These are phyloP conservation scores for Panagrolaimus sp. DNA, from an alignment of 1,140 invertebrate species.

Conservation along the genomic window DNA sequence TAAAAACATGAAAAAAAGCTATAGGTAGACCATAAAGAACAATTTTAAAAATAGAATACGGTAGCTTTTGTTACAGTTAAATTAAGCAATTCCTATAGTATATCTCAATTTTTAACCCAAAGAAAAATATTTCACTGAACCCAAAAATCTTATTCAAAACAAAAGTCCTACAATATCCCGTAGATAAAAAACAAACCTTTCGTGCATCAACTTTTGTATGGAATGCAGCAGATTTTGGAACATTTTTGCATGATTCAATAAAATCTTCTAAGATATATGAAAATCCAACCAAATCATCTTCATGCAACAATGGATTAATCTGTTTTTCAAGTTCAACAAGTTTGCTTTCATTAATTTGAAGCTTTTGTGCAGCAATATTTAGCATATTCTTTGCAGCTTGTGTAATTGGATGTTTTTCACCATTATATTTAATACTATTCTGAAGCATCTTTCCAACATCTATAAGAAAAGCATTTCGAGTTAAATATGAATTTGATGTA, in stretches of 20 bases:
- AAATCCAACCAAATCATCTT: conserved; percentile 91
- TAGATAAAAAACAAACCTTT: conserved; percentile 32
- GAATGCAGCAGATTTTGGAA: conserved; percentile 54
- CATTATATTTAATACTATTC: conserved; percentile 68
- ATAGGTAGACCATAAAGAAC: too few species aligned
- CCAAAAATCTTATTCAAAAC: too few species aligned
- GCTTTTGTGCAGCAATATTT: conserved; percentile 62
- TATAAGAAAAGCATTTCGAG: conserved; percentile 75
- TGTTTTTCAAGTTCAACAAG: conserved; percentile 92
- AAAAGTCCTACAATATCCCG: too few species aligned
- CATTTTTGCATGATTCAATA: conserved; percentile 61
- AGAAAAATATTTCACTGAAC: too few species aligned
- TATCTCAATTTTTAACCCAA: too few species aligned
- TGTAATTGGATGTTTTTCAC: conserved; percentile 43
- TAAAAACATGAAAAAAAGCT: too few species aligned
- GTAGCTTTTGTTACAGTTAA: too few species aligned
- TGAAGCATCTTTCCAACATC: conserved; percentile 93
- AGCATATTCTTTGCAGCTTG: conserved; percentile 46
- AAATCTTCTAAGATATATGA: conserved; percentile 89
- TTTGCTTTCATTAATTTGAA: conserved; percentile 85
- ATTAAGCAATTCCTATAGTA: conserved; percentile 14
- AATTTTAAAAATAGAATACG: too few species aligned
- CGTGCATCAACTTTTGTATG: conserved; percentile 46
- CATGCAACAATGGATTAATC: conserved; percentile 94
- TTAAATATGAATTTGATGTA: conserved; percentile 82